These are phyloP conservation scores for Phasianus colchicus DNA, from an alignment of 2,113 vertebrate species.

Conservation along the genomic window DNA sequence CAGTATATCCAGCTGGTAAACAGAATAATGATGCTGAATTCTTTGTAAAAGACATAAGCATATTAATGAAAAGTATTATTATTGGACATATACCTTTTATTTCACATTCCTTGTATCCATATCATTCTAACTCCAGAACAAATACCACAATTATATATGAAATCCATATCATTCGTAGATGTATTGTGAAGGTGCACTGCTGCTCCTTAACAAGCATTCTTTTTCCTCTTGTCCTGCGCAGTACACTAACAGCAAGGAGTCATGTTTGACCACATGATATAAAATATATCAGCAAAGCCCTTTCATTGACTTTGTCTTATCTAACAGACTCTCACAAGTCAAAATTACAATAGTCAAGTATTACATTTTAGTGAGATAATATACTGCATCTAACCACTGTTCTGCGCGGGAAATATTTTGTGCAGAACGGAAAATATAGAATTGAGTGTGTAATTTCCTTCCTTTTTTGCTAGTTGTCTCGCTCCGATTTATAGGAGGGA, in stretches of 20 bases:
- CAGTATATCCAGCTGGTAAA: not conserved
- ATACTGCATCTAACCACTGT: not conserved
- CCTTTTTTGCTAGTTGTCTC: not conserved
- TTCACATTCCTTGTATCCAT: not conserved
- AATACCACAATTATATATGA: not conserved
- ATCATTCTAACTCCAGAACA: not conserved
- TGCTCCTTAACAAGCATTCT: not conserved
- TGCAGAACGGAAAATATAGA: not conserved
- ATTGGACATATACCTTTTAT: not conserved
- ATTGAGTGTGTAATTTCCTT: not conserved
- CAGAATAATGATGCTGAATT: not conserved
- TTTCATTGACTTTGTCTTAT: not conserved
- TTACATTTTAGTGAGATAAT: not conserved
- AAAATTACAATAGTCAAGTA: not conserved
- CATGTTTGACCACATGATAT: not conserved
- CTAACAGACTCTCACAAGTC: not conserved
- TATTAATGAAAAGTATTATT: not conserved
- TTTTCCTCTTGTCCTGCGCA: not conserved
- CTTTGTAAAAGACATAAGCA: not conserved
- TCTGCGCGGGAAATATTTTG: not conserved
- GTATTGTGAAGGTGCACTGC: not conserved
- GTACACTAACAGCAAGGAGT: not conserved
- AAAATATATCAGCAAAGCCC: not conserved
- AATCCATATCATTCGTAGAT: rapidly evolving
- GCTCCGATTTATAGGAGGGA: too few species aligned